A percentile compares a stretch with the other conserved stretches of the same genome.
phyloP scores from a whole-genome alignment of 2,888 invertebrate genomes.

The Scrobipalpa atriplicella region DNA sequence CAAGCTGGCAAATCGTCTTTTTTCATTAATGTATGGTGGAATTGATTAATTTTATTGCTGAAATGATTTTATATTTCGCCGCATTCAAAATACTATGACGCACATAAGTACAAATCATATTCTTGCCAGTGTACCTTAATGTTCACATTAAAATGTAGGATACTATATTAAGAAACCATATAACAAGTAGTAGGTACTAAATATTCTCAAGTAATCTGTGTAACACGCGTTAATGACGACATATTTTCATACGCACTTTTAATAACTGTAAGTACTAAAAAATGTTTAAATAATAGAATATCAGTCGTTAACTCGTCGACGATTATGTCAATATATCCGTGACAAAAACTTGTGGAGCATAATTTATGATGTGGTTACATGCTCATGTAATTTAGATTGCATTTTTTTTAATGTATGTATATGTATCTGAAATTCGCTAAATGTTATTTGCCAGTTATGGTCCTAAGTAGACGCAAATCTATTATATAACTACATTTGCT shows the following conservation, averaged over 20 bases:
- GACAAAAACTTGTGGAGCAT: no score
- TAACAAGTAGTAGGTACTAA: neutral
- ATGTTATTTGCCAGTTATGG: no score
- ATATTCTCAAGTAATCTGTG: neutral
- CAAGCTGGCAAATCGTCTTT: no score
- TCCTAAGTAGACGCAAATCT: no score
- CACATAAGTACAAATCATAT: constrained; percentile 64
- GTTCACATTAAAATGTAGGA: neutral
- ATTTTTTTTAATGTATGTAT: no score
- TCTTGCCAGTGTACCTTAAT: constrained; percentile 60
- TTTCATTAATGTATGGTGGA: neutral
- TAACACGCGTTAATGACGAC: neutral
- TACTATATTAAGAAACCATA: neutral
- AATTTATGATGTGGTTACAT: no score
- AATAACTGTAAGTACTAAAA: neutral
- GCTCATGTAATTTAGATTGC: no score
- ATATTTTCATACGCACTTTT: constrained; percentile 4
- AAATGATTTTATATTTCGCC: neutral
- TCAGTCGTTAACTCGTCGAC: no score
- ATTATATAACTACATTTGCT: no score
- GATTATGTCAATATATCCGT: no score
- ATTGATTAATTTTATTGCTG: constrained; percentile 16
- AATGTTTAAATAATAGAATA: neutral
- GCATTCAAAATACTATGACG: constrained; percentile 39
- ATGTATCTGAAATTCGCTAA: no score